These are phyloP conservation scores for Hoplias malabaricus DNA, from an alignment of 2,113 vertebrate genomes.

Conservation along the genomic window DNA sequence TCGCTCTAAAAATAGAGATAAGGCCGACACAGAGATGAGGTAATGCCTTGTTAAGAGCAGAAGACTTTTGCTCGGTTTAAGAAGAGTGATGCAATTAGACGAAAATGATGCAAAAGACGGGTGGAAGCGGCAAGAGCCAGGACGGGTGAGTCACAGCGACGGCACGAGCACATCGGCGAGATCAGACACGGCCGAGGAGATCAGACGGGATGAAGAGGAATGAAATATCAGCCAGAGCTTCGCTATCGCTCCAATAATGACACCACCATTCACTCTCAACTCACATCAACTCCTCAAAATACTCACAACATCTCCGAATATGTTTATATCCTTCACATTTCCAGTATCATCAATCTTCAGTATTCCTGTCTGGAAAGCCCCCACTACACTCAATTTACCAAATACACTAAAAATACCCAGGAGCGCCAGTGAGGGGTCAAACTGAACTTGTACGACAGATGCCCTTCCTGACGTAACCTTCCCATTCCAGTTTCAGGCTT, in stretches of 20 bases:
- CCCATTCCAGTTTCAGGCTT: too few relatives aligned
- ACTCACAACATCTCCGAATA: too few relatives aligned
- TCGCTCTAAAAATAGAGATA: constrained; percentile 24
- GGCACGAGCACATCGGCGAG: constrained; percentile 41
- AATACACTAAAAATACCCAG: too few relatives aligned
- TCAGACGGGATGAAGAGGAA: constrained; percentile 20
- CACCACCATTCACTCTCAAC: not conserved
- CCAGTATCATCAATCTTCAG: too few relatives aligned
- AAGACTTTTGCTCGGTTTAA: constrained; percentile 6
- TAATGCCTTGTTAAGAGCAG: constrained; percentile 26
- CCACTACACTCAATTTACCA: not conserved
- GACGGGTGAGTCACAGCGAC: constrained; percentile 64
- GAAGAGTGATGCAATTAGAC: constrained; percentile 72
- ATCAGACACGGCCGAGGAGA: not conserved
- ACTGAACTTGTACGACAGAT: too few relatives aligned
- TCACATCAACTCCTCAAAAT: not conserved
- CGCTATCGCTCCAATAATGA: not conserved
- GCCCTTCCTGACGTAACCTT: too few relatives aligned
- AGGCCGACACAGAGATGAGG: constrained; percentile 5
- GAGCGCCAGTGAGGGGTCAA: too few relatives aligned
- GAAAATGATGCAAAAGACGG: constrained; percentile 74
- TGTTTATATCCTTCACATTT: too few relatives aligned
- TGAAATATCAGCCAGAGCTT: not conserved
- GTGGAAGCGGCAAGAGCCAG: constrained; percentile 63
- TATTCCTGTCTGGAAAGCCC: too few relatives aligned